Evolutionary conservation across 2,797 vertebrate genomes (phyloP), one percentile per base, ranked within the genome.

Genomic region (Channa striata): DNA sequence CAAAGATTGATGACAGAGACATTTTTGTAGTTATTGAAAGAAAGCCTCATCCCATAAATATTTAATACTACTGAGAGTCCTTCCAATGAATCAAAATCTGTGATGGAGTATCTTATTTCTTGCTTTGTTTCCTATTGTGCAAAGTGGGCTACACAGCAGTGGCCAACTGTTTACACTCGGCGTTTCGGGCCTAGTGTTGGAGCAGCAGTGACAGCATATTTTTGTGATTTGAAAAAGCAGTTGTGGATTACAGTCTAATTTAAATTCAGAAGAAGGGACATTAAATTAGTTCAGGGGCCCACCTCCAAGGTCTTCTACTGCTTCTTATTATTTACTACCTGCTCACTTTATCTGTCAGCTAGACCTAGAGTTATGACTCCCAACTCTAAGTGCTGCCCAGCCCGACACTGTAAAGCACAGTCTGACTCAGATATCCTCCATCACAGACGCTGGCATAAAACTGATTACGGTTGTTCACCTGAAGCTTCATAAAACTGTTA

Each of bases 221-320:
- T 85, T 65, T 78, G 40, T 66, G 53, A 83, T 89, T 83, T 79
- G 59, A 78, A 86, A 86, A 86, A 80, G 81, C 68, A 78, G 68
- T 75, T 72, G 64, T 85, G 85, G 83, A 90, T 85, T 87, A 88
- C 71, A 67, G 80, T 79, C 70, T 78, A 79, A 89, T 91, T 90
- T 83, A 84, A 88, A 91, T 91, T 84, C 80, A 87, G 53, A 83
- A 82, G 65, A 87, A 74, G 72, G 78, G 64, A 82, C 77, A 80
- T 82, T 91, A 85, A 90, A 90, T 87, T 87, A 88, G 85, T 90
- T 84, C 76, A 87, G 79, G 78, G 83, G 80, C 82, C 25, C 81
- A 81, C 79, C 77, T 86, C 83, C 90, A 92, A 90, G 87, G 89
- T 90, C 86, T 81, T 87, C 69, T 62, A 69, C 72, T 78, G 78